Base-by-base conservation (phyloP, 1,140 invertebrate genomes). In the Chrysopa pallens region DNA sequence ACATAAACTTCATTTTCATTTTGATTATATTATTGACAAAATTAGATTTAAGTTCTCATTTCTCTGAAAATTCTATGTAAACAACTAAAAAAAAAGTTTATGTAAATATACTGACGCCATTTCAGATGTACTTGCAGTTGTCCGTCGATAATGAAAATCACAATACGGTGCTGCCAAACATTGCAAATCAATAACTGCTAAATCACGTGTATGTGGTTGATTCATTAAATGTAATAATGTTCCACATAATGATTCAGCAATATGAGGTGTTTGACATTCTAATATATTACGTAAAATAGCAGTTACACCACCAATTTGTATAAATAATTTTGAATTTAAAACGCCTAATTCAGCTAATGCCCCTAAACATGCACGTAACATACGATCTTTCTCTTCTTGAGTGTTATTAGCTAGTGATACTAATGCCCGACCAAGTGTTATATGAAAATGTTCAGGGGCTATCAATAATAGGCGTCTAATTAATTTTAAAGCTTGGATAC, bases 111-210 rank as follows among this genome's bases (percentile, higher is more conserved):
- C 17, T 23, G 5, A 23, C 17, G 17, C 17, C 17, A 23, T 23
- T 23, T 23, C 17, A 23, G 17, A 23, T 23, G 17, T 23, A 23
- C 17, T 23, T 23, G 17, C 17, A 3, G 31, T 62, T 48, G 68
- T 59, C 51, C 74, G 59, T 58, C 75, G 59, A 71, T 74, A 84
- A 54, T 92, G 84, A 51, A 88, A 80, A 65, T 95, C 91, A 51
- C 88, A 93, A 52, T 92, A 93, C 3, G 90, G 87, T 1, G 88
- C 86, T 36, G 90, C 79, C 4, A 95, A 66, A 55, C 76, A 80
- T 50, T 86, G 67, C n/a, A 93, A 62, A 52, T 86, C 80, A 5
- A 89, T 71, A 11, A 72, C 74, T 31, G 80, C 78, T 40, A 72
- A 68, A 46, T 68, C 64, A 38, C 92, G 67, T 1, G 85, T 86